Evolutionary conservation across 2,797 vertebrate genomes (phyloP).

Genomic region (Brotogeris chrysoptera): DNA sequence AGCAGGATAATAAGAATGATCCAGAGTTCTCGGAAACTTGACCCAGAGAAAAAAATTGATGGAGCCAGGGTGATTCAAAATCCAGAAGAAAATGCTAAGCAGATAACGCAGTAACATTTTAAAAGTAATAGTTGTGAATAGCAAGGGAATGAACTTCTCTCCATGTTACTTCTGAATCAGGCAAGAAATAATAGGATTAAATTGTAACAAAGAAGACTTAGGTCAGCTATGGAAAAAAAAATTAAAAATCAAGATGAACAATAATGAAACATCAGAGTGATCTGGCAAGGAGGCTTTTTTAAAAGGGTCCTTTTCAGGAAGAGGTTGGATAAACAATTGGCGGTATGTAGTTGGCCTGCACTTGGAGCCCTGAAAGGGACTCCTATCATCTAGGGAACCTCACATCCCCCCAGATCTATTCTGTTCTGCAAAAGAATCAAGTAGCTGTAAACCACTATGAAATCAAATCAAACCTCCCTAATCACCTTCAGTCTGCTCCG

Average conservation of each 20-base stretch:
- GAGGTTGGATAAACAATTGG: neutral
- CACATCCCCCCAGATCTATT: neutral
- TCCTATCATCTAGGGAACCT: neutral
- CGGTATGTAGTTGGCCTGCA: neutral
- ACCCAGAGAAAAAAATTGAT: neutral
- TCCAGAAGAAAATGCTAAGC: neutral
- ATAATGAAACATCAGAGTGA: neutral
- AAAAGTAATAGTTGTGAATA: neutral
- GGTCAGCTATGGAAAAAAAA: neutral
- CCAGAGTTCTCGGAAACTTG: neutral
- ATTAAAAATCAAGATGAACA: neutral
- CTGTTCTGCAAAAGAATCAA: neutral
- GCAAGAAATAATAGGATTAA: neutral
- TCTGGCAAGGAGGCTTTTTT: neutral
- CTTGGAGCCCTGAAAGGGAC: neutral
- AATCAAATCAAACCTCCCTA: neutral
- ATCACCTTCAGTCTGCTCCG: neutral
- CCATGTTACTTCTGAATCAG: neutral
- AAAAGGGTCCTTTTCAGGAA: neutral
- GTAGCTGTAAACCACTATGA: neutral
- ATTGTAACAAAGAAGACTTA: neutral
- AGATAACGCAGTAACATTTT: neutral
- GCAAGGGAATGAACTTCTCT: neutral
- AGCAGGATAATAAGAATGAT: neutral
- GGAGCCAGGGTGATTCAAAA: neutral